Conservation (phyloP, 2,888 invertebrate genomes). For the Rhaphigaster nebulosa region DNA sequence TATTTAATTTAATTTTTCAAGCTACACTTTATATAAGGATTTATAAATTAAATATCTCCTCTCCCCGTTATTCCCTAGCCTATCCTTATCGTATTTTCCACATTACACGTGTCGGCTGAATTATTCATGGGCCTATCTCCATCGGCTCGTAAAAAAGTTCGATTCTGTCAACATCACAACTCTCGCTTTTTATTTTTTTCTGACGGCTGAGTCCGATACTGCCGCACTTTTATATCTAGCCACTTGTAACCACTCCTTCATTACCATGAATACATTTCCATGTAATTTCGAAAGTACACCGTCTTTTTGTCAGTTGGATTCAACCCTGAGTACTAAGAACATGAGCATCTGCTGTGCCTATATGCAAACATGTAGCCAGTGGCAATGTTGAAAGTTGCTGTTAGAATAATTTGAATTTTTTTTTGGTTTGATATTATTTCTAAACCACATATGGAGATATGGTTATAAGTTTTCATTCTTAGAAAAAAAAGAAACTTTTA, state of each 20-base stretch:
- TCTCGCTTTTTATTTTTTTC: neutral
- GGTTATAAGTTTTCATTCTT: too few relatives aligned
- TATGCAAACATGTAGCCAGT: neutral
- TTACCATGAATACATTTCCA: slow-evolving; percentile 44
- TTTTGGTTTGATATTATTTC: too few relatives aligned
- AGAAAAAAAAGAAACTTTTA: too few relatives aligned
- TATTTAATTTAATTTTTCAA: neutral
- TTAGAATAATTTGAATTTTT: neutral
- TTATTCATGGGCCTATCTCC: neutral
- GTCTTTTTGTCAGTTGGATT: slow-evolving; percentile 10
- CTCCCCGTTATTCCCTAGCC: neutral
- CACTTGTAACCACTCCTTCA: slow-evolving; percentile 33
- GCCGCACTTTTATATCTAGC: slow-evolving; percentile 1
- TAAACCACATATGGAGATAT: too few relatives aligned
- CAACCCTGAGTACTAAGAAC: neutral
- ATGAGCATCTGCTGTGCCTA: neutral
- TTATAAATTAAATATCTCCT: neutral
- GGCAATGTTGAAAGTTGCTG: neutral
- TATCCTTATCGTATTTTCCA: neutral
- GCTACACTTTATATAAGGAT: neutral
- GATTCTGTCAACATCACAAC: neutral
- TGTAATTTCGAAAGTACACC: neutral
- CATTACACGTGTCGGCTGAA: neutral
- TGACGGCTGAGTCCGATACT: neutral
- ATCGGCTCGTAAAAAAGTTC: slow-evolving; percentile 22